Conservation (phyloP, 30 jellyfish, hydroid and myxozoan genomes). For the Pseudorhiza aurosa region DNA sequence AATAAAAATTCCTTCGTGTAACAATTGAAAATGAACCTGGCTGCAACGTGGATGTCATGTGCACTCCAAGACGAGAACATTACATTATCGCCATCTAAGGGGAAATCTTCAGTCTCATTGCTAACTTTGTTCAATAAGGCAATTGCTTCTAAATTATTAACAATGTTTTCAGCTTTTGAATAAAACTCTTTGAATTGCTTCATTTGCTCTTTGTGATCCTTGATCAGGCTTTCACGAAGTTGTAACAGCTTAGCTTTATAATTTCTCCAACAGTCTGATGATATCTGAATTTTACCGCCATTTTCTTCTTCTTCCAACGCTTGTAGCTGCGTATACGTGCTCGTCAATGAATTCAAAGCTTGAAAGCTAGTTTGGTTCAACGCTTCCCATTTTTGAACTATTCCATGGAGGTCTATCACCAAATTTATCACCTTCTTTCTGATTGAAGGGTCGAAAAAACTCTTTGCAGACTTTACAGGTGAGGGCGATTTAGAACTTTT, state of each 20-base stretch:
- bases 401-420: slow-evolving; percentile 64
- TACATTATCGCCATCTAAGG: background rate
- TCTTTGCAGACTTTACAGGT: background rate
- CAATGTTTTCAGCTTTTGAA: slow-evolving; percentile 39
- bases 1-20: slow-evolving; percentile 77
- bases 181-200: slow-evolving; percentile 30
- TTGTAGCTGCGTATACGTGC: slow-evolving; percentile 67
- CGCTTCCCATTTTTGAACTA: slow-evolving; percentile 81
- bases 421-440: slow-evolving; percentile 70
- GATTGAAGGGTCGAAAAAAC: slow-evolving; percentile 4
- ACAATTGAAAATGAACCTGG: slow-evolving; percentile 51
- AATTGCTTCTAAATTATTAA: slow-evolving; percentile 63
- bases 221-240: slow-evolving; percentile 77
- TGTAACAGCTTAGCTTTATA: slow-evolving; percentile 53
- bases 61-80: slow-evolving; percentile 67
- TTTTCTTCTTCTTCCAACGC: slow-evolving; percentile 46
- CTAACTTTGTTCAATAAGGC: slow-evolving; percentile 30
- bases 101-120: background rate
- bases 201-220: slow-evolving; percentile 55
- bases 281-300: background rate
- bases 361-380: slow-evolving; percentile 76
- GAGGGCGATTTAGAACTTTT: background rate
- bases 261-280: slow-evolving; percentile 50
- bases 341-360: slow-evolving; percentile 72
- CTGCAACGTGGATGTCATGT: slow-evolving; percentile 26